Conservation (phyloP, 2,797 vertebrate genomes). For the Lutjanus argentimaculatus region DNA sequence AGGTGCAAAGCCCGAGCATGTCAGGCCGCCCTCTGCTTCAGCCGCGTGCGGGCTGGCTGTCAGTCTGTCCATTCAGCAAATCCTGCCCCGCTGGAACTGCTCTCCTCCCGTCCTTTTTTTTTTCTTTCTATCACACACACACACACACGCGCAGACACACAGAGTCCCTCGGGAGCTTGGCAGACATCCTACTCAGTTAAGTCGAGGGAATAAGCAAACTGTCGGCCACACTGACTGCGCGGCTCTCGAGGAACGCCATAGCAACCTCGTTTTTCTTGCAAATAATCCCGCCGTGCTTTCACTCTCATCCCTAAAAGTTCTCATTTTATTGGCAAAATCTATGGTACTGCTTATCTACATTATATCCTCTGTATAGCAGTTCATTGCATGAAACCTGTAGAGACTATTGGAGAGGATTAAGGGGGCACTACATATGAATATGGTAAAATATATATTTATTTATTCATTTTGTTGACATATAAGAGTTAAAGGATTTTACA, state of each 20-base stretch:
- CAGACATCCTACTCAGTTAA: slow-evolving; percentile 56
- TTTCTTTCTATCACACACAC: slow-evolving; percentile 11
- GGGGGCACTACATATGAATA: too few relatives aligned
- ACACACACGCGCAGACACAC: slow-evolving; percentile 16
- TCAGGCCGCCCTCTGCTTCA: slow-evolving; percentile 44
- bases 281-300: slow-evolving; percentile 18
- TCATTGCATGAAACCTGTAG: too few relatives aligned
- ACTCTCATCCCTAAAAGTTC: slow-evolving; percentile 31
- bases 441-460: too few relatives aligned
- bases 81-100: slow-evolving; percentile 18
- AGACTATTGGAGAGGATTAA: too few relatives aligned
- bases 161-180: slow-evolving; percentile 35
- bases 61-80: slow-evolving; percentile 56
- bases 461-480: too few relatives aligned
- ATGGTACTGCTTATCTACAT: too few relatives aligned
- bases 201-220: slow-evolving; percentile 54
- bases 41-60: slow-evolving; percentile 41
- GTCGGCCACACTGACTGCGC: slow-evolving; percentile 17
- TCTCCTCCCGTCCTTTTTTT: slow-evolving; percentile 21
- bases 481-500: too few relatives aligned
- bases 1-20: slow-evolving; percentile 17
- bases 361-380: too few relatives aligned
- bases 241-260: slow-evolving; percentile 27
- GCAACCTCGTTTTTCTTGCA: slow-evolving; percentile 7
- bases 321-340: slow-evolving; percentile 24